These are phyloP conservation scores for Euschistus heros DNA, from an alignment of 1,140 invertebrate genomes.

Conservation along the genomic window DNA sequence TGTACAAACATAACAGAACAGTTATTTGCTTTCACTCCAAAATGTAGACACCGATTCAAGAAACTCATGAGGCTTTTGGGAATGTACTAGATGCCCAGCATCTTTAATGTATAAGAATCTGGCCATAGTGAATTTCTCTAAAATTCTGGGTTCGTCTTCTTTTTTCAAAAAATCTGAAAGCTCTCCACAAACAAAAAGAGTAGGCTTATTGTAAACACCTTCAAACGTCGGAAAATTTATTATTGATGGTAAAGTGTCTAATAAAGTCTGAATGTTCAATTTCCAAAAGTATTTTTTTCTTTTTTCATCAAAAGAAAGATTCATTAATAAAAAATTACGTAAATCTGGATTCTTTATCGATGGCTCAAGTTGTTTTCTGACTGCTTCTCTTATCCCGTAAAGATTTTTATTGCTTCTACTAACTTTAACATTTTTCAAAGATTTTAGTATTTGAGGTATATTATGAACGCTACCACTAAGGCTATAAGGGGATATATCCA, in stretches of 20 bases:
- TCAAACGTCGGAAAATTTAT: constrained; percentile 45
- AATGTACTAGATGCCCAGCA: constrained; percentile 86
- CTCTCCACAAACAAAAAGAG: constrained; percentile 71
- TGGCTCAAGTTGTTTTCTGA: constrained; percentile 41
- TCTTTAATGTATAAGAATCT: constrained; percentile 59
- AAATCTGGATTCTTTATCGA: constrained; percentile 35
- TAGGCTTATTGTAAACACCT: constrained; percentile 50
- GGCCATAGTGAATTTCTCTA: constrained; percentile 65
- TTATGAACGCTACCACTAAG: constrained; percentile 49
- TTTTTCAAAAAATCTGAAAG: constrained; percentile 62
- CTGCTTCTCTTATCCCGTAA: constrained; percentile 50
- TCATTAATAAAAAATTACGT: constrained; percentile 62
- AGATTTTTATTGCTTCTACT: constrained; percentile 43
- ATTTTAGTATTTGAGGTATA: constrained; percentile 52
- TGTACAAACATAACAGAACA: too few species aligned
- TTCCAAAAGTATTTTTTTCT: constrained; percentile 51
- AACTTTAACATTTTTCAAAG: constrained; percentile 49
- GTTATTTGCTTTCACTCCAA: too few species aligned
- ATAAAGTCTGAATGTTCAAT: constrained; percentile 58
- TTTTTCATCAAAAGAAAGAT: constrained; percentile 51
- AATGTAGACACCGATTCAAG: neutral
- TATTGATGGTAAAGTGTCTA: constrained; percentile 50
- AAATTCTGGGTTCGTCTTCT: constrained; percentile 55
- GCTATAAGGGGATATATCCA: constrained; percentile 70
- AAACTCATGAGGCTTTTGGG: constrained; percentile 57